These are phyloP conservation scores for Cheirogaleus major DNA, from an alignment of 2,797 vertebrate species.

Conservation along the genomic window DNA sequence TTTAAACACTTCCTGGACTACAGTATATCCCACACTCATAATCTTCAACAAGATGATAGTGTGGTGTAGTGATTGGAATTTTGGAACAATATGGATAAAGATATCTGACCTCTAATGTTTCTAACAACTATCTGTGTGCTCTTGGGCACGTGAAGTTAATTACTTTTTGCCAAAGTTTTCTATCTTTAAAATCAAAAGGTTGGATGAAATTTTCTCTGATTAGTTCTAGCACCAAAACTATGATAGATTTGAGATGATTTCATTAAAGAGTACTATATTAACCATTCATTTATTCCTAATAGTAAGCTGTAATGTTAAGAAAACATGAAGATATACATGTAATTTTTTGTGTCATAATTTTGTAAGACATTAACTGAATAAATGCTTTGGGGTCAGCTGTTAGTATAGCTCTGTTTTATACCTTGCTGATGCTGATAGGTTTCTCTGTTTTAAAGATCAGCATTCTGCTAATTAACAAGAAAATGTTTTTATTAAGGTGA, in stretches of 20 bases:
- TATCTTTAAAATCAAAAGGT: slow-evolving; percentile 65
- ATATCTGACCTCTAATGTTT: slow-evolving; percentile 16
- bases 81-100: background rate
- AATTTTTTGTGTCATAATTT: slow-evolving; percentile 69
- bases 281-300: slow-evolving; percentile 21
- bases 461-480: slow-evolving; percentile 16
- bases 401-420: slow-evolving; percentile 64
- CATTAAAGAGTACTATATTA: background rate
- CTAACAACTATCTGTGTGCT: background rate
- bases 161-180: slow-evolving; percentile 33
- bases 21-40: background rate
- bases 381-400: slow-evolving; percentile 68
- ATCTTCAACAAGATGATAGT: background rate
- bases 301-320: slow-evolving; percentile 32
- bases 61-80: slow-evolving; percentile 12
- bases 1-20: slow-evolving; percentile 1
- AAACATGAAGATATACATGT: background rate
- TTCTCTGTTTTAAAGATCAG: slow-evolving; percentile 77
- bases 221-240: slow-evolving; percentile 11
- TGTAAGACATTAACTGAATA: slow-evolving; percentile 72
- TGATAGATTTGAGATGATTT: slow-evolving; percentile 28
- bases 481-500: slow-evolving; percentile 54
- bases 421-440: slow-evolving; percentile 63
- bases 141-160: background rate
- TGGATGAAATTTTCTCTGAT: slow-evolving; percentile 53